Evolutionary conservation across 2,888 invertebrate species (phyloP), one percentile per base, ranked within the genome.

Genomic region (Theodoxus fluviatilis): DNA sequence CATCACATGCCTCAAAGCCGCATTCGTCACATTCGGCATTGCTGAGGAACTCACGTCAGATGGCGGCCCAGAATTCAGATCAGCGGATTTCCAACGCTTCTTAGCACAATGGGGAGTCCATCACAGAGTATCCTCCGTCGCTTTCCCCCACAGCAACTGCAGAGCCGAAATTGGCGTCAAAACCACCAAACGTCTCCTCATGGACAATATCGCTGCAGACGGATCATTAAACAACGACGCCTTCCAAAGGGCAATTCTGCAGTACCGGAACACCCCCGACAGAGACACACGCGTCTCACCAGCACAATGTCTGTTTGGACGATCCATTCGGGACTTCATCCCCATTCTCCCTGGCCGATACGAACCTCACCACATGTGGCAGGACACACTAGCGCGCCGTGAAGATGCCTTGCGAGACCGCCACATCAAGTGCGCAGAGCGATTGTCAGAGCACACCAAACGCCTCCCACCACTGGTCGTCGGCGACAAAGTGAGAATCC

Each of bases 131-230:
- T n/a, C n/a, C n/a, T n/a, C n/a, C n/a, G 78, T 81, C 0, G 77
- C 77, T 9, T 79, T 75, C 57, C 76, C 77, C 4, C 78, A 79
- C 71, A 78, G 76, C 67, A 80, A 80, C 69, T 79, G 79, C 52
- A 28, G 78, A 0, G 80, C 79, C 1, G 79, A 79, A 59, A 64
- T 80, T 40, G 76, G 77, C 0, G 76, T 80, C 1, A 79, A 81
- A 64, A 79, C 80, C 9, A 69, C 80, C 4, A 78, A 80, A 61
- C 73, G 79, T n/a, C 55, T 69, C 9, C 33, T 63, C 7, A 22
- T 40, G 3, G 63, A 63, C 49, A 69, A 69, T 38, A 69, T 37
- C 2, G 69, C 15, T 31, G 28, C 12, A 9, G 12, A 43, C 2
- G 68, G 68, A 1, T 25, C 28, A 12, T n/a, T 63, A 0, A 18